Base-by-base conservation (phyloP, 2,797 vertebrate genomes). In the Ceyx erithaca region DNA sequence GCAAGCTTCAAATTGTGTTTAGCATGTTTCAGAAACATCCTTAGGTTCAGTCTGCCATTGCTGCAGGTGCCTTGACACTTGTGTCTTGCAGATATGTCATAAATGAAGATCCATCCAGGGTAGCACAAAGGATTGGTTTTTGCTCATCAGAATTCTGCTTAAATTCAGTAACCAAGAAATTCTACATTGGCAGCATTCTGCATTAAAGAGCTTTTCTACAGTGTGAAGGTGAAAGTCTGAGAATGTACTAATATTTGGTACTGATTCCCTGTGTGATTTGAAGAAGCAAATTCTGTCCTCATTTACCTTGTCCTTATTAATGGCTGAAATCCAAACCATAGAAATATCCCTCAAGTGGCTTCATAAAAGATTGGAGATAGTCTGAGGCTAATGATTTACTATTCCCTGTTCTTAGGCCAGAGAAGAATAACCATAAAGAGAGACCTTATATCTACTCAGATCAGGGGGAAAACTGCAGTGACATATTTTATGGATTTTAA, bases 291-390 rank as follows among this genome's bases (percentile, higher is more conserved):
- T 67, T 77, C 57, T 85, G 40, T 49, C 67, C 82, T 87, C 63
- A 19, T 92, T 92, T 94, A n/a, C 51, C 76, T 94, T 87, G 82
- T 71, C 72, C 69, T 95, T 90, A 83, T 84, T 91, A 94, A 58
- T 58, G 28, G 18, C 51, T 94, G 62, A 89, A 85, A 78, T 89
- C 20, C 63, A 76, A 87, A 76, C 55, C 7, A 2, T 26, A 80
- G 62, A 87, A 83, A 48, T 83, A 85, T 40, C 25, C 14, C 52
- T 93, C 82, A 71, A 72, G 55, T 66, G 40, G 31, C 14, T 84
- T 91, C 63, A 45, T 80, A 55, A 85, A 71, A 67, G 28, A 68
- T 20, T 75, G 9, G 30, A 85, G 48, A 55, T 91, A 71, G 91
- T 81, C 62, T 83, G 43, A 89, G 40, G 20, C 22, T 75, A 35